phyloP scores from a whole-genome alignment of 2,113 vertebrate genomes.

The Reinhardtius hippoglossoides region DNA sequence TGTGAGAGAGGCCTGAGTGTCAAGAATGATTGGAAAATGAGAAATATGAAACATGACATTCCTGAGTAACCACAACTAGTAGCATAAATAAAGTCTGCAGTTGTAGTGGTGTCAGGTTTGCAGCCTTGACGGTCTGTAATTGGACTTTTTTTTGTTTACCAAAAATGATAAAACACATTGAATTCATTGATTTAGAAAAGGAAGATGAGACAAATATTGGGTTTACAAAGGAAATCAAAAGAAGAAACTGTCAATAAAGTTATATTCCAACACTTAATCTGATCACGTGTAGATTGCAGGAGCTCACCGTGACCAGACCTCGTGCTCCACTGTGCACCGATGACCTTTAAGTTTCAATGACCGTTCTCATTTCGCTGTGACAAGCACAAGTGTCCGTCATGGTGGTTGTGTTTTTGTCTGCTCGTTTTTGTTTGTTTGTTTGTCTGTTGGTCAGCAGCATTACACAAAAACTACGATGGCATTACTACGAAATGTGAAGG shows the following conservation, averaged over 20 bases:
- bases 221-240: neutral
- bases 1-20: conserved; percentile 30
- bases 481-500: too few species aligned
- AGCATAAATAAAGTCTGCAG: too few species aligned
- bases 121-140: too few species aligned
- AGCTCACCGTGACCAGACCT: too few species aligned
- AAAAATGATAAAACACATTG: neutral
- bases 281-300: too few species aligned
- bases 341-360: too few species aligned
- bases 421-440: neutral
- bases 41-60: conserved; percentile 23
- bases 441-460: too few species aligned
- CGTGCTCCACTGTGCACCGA: too few species aligned
- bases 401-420: neutral
- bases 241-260: neutral
- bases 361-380: too few species aligned
- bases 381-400: too few species aligned
- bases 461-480: too few species aligned
- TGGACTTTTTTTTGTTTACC: neutral
- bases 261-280: too few species aligned
- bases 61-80: conserved; percentile 13
- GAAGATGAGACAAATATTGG: neutral
- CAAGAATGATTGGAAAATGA: conserved; percentile 27
- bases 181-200: neutral
- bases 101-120: neutral